A percentile compares a stretch with the other conserved stretches of the same genome.
Evolutionary conservation across 2,113 vertebrate species (phyloP).

Genomic region (Megaptera novaeangliae): DNA sequence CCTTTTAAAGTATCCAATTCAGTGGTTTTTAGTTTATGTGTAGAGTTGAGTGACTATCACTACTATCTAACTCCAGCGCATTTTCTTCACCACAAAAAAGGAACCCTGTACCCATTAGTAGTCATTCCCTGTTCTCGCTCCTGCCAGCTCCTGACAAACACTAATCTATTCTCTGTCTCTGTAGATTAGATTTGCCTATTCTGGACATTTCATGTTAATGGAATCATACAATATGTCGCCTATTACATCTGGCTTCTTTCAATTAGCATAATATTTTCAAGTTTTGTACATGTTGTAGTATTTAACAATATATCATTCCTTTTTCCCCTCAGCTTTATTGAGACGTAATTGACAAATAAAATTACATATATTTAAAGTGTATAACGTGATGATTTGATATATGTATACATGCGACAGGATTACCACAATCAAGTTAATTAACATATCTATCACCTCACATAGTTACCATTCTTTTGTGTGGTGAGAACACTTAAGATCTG

Average conservation of each 20-base stretch:
- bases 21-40: background rate
- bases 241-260: background rate
- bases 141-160: background rate
- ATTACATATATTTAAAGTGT: background rate
- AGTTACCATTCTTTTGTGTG: background rate
- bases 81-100: background rate
- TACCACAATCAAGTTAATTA: background rate
- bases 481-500: background rate
- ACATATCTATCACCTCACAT: background rate
- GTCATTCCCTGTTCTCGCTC: background rate
- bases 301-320: background rate
- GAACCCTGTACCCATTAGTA: background rate
- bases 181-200: background rate
- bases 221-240: background rate
- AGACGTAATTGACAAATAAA: background rate
- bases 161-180: background rate
- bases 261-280: background rate
- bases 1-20: background rate
- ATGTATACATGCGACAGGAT: background rate
- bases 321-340: background rate
- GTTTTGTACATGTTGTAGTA: background rate
- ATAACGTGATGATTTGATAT: background rate
- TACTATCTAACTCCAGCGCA: background rate
- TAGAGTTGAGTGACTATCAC: background rate
- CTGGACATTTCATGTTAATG: background rate